These are phyloP conservation scores for Drosophila kanapiae DNA, from an alignment of 1,140 invertebrate species.

Conservation along the genomic window DNA sequence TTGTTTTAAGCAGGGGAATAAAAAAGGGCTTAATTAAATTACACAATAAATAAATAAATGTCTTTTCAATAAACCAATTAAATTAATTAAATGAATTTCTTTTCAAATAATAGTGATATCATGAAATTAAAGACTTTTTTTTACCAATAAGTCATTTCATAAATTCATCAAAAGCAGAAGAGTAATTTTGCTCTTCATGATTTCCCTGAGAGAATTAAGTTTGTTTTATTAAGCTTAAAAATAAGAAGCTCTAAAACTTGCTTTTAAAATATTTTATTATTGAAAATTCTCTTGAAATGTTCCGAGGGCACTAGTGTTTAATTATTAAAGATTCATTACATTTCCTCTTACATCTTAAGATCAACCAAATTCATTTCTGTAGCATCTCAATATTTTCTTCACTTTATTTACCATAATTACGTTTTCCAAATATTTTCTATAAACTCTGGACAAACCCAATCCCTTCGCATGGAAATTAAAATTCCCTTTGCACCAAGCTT, in stretches of 20 bases:
- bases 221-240: no score
- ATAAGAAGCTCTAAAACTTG: no score
- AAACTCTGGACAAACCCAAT: background rate
- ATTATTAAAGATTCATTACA: background rate
- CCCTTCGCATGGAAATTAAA: conserved; percentile 12
- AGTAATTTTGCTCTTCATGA: no score
- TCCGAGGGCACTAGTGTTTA: no score
- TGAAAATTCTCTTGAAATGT: no score
- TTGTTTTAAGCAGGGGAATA: background rate
- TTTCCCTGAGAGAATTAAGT: no score
- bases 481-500: conserved; percentile 5
- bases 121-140: no score
- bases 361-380: background rate
- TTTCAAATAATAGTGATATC: background rate
- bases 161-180: no score
- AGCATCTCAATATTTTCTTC: background rate
- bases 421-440: conserved; percentile 26
- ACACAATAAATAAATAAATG: background rate
- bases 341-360: background rate
- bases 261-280: no score
- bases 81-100: background rate
- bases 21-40: background rate
- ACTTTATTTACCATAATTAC: conserved; percentile 30
- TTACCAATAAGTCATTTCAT: no score
- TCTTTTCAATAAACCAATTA: background rate